Evolutionary conservation across 2,888 invertebrate genomes (phyloP).

Genomic region (Endomychus coccineus): DNA sequence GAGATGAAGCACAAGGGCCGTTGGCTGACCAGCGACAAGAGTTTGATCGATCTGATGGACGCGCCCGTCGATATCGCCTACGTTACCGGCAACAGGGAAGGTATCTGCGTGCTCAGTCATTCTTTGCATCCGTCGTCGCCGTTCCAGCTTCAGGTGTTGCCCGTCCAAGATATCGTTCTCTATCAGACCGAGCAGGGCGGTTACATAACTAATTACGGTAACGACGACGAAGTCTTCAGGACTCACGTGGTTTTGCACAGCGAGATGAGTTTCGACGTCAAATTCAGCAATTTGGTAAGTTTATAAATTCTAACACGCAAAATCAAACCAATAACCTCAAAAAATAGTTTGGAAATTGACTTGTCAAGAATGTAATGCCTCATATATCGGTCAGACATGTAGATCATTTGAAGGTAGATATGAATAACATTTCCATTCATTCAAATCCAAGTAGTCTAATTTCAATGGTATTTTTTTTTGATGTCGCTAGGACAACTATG

Average conservation of each 20-base stretch:
- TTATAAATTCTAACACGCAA: background rate
- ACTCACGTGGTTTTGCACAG: constrained; percentile 34
- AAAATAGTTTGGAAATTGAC: too few species aligned
- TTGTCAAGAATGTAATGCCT: too few species aligned
- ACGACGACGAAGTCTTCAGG: constrained; percentile 22
- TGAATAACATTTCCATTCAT: too few species aligned
- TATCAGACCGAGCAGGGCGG: constrained; percentile 16
- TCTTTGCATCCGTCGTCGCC: constrained; percentile 36
- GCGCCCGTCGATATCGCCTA: constrained; percentile 39
- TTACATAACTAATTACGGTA: constrained; percentile 33
- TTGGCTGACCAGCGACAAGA: constrained; percentile 40
- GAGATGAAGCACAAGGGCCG: constrained; percentile 28
- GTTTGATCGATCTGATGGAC: constrained; percentile 33
- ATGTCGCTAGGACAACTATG: too few species aligned
- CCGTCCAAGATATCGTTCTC: constrained; percentile 32
- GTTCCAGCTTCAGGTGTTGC: constrained; percentile 32
- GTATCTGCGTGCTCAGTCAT: constrained; percentile 35
- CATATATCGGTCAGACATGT: too few species aligned
- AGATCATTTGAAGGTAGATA: too few species aligned
- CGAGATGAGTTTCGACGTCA: constrained; percentile 28
- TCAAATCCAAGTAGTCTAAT: too few species aligned
- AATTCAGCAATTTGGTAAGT: constrained; percentile 37
- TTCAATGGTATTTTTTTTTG: too few species aligned
- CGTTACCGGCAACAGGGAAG: constrained; percentile 33
- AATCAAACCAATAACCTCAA: background rate